Conservation (phyloP, 2,113 vertebrate genomes). For the Neopipo cinnamomea region DNA sequence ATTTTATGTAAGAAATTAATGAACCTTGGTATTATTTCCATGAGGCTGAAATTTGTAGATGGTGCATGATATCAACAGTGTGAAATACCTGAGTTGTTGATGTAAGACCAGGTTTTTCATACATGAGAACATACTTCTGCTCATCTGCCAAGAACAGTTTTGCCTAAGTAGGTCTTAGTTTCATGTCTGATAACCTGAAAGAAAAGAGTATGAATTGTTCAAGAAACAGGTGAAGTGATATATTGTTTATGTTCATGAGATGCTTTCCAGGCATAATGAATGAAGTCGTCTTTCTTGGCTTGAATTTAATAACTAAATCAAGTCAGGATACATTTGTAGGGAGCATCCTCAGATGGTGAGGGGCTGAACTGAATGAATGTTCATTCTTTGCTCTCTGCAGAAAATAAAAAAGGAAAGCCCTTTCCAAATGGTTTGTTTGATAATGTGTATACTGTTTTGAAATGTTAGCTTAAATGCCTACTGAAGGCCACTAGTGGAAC, state of each 20-base stretch:
- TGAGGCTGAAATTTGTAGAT: background rate
- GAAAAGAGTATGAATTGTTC: background rate
- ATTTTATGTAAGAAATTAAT: background rate
- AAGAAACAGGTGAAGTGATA: background rate
- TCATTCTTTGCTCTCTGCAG: background rate
- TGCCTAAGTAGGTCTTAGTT: background rate
- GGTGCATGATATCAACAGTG: background rate
- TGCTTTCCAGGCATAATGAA: background rate
- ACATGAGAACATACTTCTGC: background rate
- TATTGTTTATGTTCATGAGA: background rate
- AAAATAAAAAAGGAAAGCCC: background rate
- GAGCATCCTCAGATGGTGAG: background rate
- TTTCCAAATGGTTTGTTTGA: background rate
- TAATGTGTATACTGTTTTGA: background rate
- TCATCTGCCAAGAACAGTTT: background rate
- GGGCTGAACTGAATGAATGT: background rate
- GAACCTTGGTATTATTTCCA: background rate
- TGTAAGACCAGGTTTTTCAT: background rate
- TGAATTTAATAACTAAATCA: background rate
- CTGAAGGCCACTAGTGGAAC: accelerated
- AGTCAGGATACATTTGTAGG: background rate
- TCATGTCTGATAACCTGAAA: background rate
- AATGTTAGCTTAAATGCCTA: background rate
- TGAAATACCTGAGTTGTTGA: background rate
- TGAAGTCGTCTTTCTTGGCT: background rate